Conservation (phyloP, 1,140 invertebrate species). For the Cyphomyrmex costatus region DNA sequence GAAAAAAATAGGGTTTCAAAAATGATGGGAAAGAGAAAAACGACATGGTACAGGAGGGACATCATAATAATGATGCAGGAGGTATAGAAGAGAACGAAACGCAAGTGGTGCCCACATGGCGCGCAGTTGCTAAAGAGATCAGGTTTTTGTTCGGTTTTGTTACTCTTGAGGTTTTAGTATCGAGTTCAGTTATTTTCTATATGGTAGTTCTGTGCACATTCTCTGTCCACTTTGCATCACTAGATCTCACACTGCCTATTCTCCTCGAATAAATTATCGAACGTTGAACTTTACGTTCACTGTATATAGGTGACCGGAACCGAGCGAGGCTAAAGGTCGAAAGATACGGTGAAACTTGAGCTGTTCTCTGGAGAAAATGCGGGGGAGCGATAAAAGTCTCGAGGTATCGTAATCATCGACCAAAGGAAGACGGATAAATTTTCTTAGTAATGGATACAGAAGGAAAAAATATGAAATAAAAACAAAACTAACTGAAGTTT, state of each 20-base stretch:
- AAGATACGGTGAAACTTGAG: slow-evolving; percentile 71
- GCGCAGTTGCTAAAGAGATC: slow-evolving; percentile 86
- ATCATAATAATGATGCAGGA: slow-evolving; percentile 18
- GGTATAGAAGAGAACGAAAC: slow-evolving; percentile 69
- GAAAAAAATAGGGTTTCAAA: slow-evolving; percentile 58
- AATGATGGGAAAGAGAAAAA: slow-evolving; percentile 7
- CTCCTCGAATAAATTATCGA: slow-evolving; percentile 72
- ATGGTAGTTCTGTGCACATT: slow-evolving; percentile 33
- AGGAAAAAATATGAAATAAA: not conserved
- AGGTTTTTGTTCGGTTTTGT: slow-evolving; percentile 85
- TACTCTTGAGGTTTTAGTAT: slow-evolving; percentile 81
- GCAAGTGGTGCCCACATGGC: slow-evolving; percentile 86
- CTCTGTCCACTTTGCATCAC: slow-evolving; percentile 8
- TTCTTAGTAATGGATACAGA: not conserved
- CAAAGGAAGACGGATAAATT: slow-evolving; percentile 2
- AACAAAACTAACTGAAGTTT: not conserved
- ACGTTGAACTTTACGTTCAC: slow-evolving; percentile 66
- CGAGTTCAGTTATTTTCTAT: slow-evolving; percentile 70
- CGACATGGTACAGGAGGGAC: not conserved
- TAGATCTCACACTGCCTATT: not conserved
- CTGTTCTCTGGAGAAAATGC: slow-evolving; percentile 43
- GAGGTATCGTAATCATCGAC: slow-evolving; percentile 28
- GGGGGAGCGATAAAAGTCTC: slow-evolving; percentile 61
- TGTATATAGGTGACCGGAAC: slow-evolving; percentile 62
- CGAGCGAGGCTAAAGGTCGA: slow-evolving; percentile 63